phyloP scores from a whole-genome alignment of 2,113 vertebrate species.

The Platysteira castanea region DNA sequence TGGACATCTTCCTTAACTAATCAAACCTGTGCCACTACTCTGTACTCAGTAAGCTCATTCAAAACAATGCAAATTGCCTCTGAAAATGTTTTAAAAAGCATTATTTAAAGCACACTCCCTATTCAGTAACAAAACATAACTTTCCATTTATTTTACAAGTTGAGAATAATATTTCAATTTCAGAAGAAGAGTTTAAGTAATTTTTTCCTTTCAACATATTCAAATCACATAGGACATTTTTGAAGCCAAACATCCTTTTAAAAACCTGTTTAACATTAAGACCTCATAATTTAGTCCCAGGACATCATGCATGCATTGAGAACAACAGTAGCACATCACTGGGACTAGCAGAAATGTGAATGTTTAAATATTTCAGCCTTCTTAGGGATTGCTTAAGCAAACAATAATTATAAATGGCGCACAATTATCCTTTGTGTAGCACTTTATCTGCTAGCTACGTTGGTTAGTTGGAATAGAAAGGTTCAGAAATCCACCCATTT shows the following conservation, averaged over 20 bases:
- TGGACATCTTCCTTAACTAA: background rate
- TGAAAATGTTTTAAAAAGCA: background rate
- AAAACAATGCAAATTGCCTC: background rate
- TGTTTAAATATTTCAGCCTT: background rate
- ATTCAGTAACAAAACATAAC: background rate
- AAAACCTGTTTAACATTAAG: constrained; percentile 1
- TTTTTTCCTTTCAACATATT: background rate
- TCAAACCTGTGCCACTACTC: background rate
- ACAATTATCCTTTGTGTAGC: background rate
- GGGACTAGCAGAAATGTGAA: background rate
- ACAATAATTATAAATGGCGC: background rate
- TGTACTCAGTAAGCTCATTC: background rate
- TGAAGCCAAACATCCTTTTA: background rate
- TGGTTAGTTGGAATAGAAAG: background rate
- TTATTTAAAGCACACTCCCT: background rate
- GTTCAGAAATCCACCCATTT: background rate
- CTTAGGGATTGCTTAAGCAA: background rate
- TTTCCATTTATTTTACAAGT: background rate
- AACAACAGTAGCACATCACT: constrained; percentile 9
- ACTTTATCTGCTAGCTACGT: background rate
- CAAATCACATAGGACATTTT: background rate
- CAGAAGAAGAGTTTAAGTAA: background rate
- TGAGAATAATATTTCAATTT: background rate
- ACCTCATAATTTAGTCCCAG: background rate
- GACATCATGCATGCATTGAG: background rate